A percentile compares a stretch with the other conserved stretches of the same genome.
These are phyloP conservation scores for Cylas formicarius DNA, from an alignment of 1,140 invertebrate genomes.

Conservation along the genomic window DNA sequence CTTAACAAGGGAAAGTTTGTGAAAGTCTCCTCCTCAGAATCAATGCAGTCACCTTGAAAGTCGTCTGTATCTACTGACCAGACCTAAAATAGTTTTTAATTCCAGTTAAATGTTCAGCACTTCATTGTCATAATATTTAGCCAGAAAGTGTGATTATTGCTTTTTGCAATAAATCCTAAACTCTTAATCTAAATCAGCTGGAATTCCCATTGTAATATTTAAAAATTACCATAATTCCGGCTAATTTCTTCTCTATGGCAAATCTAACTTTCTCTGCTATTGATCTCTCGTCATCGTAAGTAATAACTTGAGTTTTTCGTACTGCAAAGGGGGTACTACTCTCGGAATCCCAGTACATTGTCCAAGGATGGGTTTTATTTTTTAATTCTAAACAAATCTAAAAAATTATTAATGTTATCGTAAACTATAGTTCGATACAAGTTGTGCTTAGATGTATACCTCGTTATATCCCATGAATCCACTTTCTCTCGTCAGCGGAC, in stretches of 20 bases:
- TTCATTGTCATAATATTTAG: no score
- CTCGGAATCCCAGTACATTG: constrained; percentile 52
- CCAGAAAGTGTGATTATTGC: no score
- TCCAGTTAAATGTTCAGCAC: no score
- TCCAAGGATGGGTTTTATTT: constrained; percentile 47
- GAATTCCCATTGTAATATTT: no score
- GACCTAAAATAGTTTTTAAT: constrained; percentile 39
- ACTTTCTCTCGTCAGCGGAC: constrained; percentile 69
- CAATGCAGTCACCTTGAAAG: constrained; percentile 58
- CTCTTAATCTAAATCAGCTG: no score
- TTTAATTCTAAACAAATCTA: constrained; percentile 57
- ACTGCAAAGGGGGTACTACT: constrained; percentile 54
- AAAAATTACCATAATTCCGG: constrained; percentile 60
- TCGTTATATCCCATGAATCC: constrained; percentile 88
- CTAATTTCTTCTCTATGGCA: constrained; percentile 56
- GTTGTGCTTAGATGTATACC: constrained; percentile 23
- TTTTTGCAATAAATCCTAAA: no score
- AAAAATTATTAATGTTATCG: constrained; percentile 18
- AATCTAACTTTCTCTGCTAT: constrained; percentile 57
- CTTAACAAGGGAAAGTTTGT: constrained; percentile 51
- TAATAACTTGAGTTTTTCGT: constrained; percentile 50
- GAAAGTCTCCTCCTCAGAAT: constrained; percentile 43
- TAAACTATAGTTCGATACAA: not conserved
- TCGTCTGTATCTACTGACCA: constrained; percentile 78
- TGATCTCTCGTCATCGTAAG: constrained; percentile 57